Percentiles rank a stretch among this genome's conserved stretches.
Evolutionary conservation across 2,113 vertebrate species (phyloP).

Genomic region (Raphicerus campestris): DNA sequence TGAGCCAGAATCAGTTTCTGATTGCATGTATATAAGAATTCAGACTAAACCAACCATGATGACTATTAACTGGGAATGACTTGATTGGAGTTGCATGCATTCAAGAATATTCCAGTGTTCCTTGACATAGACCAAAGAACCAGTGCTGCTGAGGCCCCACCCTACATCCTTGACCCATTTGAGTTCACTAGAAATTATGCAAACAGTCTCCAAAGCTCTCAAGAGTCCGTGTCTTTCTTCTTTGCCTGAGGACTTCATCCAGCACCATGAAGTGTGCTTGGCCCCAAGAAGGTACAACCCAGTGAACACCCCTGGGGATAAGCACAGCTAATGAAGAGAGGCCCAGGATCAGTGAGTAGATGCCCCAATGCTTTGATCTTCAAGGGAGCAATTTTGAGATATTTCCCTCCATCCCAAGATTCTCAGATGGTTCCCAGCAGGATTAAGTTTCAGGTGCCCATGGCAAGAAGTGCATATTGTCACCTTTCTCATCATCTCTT

Average conservation of each 20-base stretch:
- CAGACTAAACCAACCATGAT: neutral
- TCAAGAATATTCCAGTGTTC: neutral
- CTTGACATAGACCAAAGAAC: neutral
- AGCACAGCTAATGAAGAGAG: neutral
- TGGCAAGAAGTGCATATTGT: neutral
- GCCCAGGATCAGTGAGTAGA: neutral
- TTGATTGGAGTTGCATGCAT: neutral
- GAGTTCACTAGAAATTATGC: neutral
- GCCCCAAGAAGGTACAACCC: neutral
- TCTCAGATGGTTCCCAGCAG: neutral
- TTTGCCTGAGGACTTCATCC: neutral
- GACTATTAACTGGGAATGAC: neutral
- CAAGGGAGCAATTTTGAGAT: neutral
- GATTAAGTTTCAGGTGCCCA: neutral
- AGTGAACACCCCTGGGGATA: neutral
- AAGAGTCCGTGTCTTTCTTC: neutral
- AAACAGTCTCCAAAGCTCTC: neutral
- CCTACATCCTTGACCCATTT: neutral
- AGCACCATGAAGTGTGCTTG: rapidly evolving
- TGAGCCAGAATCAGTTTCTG: neutral
- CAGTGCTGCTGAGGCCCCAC: neutral
- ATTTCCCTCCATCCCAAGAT: neutral
- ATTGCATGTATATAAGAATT: neutral
- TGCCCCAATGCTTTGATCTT: neutral
- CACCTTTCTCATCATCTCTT: neutral